These are phyloP conservation scores for Scartelaos histophorus DNA, from an alignment of 2,113 vertebrate genomes.

Conservation along the genomic window DNA sequence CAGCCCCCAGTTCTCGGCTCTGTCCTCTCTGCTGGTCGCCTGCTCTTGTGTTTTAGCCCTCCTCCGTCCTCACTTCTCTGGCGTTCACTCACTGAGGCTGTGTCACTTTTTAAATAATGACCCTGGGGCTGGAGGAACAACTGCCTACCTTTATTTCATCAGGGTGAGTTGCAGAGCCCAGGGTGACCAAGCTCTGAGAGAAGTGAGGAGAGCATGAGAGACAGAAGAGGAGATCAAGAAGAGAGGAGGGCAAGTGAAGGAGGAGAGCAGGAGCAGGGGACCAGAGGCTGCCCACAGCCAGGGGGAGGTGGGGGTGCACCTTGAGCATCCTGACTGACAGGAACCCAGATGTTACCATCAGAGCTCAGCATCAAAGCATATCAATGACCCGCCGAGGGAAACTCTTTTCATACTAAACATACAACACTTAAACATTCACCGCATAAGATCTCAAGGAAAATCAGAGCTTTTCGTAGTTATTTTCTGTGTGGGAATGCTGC, in stretches of 20 bases:
- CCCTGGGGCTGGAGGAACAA: slow-evolving; percentile 84
- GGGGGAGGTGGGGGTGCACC: slow-evolving; percentile 55
- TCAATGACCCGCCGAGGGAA: slow-evolving; percentile 73
- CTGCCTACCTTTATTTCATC: slow-evolving; percentile 87
- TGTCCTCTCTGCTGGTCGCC: slow-evolving; percentile 41
- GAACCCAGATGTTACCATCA: slow-evolving; percentile 82
- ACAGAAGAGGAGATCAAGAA: slow-evolving; percentile 15
- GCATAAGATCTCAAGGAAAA: slow-evolving; percentile 16
- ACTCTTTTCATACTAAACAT: slow-evolving; percentile 57
- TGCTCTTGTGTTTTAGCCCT: slow-evolving; percentile 47
- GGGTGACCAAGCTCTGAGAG: slow-evolving; percentile 61
- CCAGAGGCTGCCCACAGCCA: slow-evolving; percentile 45
- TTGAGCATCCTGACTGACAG: slow-evolving; percentile 75
- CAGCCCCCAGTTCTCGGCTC: slow-evolving; percentile 46
- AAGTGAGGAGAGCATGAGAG: slow-evolving; percentile 37
- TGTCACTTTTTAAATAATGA: slow-evolving; percentile 93
- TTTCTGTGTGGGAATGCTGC: not conserved
- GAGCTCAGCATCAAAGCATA: slow-evolving; percentile 75
- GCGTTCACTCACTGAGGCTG: slow-evolving; percentile 71
- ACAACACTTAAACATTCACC: slow-evolving; percentile 28
- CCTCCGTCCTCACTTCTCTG: slow-evolving; percentile 55
- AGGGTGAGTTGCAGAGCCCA: slow-evolving; percentile 70
- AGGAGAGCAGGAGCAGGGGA: slow-evolving; percentile 36
- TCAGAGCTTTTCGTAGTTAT: not conserved
- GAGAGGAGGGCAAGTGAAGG: slow-evolving; percentile 32